A percentile compares a stretch with the other conserved stretches of the same genome.
Conservation (phyloP, 2,113 vertebrate species). For the Entomyzon cyanotis region DNA sequence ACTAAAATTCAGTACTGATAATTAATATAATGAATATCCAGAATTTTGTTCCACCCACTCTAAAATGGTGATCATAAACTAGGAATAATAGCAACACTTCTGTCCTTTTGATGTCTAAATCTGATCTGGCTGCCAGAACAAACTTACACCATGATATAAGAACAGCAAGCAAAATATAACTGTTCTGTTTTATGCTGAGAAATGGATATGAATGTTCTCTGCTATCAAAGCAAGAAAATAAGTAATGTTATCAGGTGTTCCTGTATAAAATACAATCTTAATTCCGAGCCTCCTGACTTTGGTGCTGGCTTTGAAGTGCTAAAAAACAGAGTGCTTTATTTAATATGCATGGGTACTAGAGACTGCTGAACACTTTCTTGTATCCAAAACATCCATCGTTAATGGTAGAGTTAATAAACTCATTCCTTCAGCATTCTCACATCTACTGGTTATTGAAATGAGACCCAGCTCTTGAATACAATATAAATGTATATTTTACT, state of each 20-base stretch:
- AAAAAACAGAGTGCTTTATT: not conserved
- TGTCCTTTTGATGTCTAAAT: not conserved
- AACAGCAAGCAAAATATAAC: not conserved
- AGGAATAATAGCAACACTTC: not conserved
- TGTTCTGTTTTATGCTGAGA: not conserved
- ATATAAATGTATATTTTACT: conserved; percentile 14
- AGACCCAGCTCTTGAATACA: conserved; percentile 10
- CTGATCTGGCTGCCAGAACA: not conserved
- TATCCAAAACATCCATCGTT: not conserved
- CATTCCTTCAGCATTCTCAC: not conserved
- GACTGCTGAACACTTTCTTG: not conserved
- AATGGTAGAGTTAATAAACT: conserved; percentile 9
- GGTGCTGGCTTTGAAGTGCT: conserved; percentile 2
- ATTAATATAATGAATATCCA: not conserved
- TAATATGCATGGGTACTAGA: not conserved
- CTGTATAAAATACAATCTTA: not conserved
- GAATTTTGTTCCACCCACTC: not conserved
- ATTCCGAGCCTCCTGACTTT: not conserved
- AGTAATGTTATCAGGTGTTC: not conserved
- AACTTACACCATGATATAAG: not conserved
- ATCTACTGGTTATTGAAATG: not conserved
- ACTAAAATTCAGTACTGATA: not conserved
- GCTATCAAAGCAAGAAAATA: not conserved
- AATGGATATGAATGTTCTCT: not conserved
- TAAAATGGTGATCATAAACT: not conserved